These are phyloP conservation scores for Orchestia grillus DNA, from an alignment of 1,140 invertebrate species.

Conservation along the genomic window DNA sequence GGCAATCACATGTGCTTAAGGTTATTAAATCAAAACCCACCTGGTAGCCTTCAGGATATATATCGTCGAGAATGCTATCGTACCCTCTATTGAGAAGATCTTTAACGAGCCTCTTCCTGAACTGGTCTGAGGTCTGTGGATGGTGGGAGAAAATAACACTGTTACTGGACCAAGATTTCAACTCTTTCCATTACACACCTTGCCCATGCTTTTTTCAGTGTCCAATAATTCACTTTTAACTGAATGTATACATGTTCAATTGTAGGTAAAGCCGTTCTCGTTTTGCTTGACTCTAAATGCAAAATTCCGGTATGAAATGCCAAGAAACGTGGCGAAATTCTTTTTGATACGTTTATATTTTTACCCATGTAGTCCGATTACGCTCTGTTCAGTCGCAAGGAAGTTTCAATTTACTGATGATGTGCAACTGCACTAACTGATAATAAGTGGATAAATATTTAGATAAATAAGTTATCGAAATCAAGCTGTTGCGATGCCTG, in stretches of 20 bases:
- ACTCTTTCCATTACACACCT: not conserved
- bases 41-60: slow-evolving; percentile 67
- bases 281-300: not conserved
- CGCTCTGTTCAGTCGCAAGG: too few relatives aligned
- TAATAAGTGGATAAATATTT: too few relatives aligned
- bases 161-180: not conserved
- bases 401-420: too few relatives aligned
- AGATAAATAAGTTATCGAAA: too few relatives aligned
- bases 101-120: slow-evolving; percentile 80
- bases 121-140: slow-evolving; percentile 77
- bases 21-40: slow-evolving; percentile 11
- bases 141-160: not conserved
- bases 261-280: not conserved
- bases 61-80: slow-evolving; percentile 76
- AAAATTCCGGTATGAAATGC: too few relatives aligned
- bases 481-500: too few relatives aligned
- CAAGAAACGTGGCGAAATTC: too few relatives aligned
- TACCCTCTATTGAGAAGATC: slow-evolving; percentile 83
- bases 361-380: too few relatives aligned
- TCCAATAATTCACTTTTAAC: not conserved
- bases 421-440: too few relatives aligned
- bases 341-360: too few relatives aligned
- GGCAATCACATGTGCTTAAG: too few relatives aligned
- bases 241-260: not conserved
- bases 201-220: not conserved